Evolutionary conservation across 1,140 invertebrate genomes (phyloP).

Genomic region (Dendroctonus valens): DNA sequence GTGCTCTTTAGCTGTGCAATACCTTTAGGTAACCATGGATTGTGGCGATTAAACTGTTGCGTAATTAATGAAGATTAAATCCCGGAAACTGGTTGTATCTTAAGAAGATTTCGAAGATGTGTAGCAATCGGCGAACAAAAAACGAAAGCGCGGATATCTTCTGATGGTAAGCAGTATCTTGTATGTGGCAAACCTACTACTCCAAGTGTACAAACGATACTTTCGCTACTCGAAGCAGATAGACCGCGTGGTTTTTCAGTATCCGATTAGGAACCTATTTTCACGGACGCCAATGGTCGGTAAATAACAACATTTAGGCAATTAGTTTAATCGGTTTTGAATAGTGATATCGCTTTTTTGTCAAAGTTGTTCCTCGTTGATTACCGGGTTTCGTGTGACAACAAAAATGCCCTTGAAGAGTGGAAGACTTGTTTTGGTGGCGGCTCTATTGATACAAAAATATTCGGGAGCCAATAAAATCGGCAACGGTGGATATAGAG

Average conservation of each 20-base stretch:
- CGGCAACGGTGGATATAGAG: conserved; percentile 5
- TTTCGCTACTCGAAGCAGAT: conserved; percentile 8
- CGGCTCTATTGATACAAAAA: conserved; percentile 6
- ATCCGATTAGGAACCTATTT: conserved; percentile 8
- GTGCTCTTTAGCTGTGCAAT: background rate
- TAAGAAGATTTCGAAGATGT: background rate
- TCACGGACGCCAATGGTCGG: conserved; percentile 9
- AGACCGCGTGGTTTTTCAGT: conserved; percentile 9
- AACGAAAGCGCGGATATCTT: conserved; percentile 17
- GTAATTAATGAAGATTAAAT: background rate
- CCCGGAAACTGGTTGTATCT: too few species aligned
- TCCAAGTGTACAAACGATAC: background rate
- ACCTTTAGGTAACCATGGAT: background rate
- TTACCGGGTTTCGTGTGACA: background rate
- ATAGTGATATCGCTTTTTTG: background rate
- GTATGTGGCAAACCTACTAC: background rate
- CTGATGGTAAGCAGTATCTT: background rate
- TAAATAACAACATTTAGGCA: background rate
- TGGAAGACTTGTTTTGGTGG: conserved; percentile 1
- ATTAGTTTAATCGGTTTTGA: conserved; percentile 1
- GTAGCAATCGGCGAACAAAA: conserved; percentile 7
- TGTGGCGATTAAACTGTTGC: background rate
- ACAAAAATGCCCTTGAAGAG: conserved; percentile 5
- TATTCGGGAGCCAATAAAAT: conserved; percentile 6
- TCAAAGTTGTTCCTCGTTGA: background rate